Evolutionary conservation across 2,113 vertebrate species (phyloP).

Genomic region (Gobio gobio): DNA sequence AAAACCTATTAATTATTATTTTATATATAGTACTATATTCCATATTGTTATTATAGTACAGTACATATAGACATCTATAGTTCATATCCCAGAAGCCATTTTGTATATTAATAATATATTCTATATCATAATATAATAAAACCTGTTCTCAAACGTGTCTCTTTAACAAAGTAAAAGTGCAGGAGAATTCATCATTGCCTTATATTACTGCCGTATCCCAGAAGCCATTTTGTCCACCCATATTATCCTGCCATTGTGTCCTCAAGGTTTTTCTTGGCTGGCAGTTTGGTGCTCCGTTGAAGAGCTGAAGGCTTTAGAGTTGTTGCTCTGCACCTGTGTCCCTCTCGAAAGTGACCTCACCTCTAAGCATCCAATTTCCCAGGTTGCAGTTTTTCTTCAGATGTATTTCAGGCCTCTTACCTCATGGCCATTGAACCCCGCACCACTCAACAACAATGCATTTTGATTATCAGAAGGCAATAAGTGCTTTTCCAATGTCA

Average conservation of each 20-base stretch:
- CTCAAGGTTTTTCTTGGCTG: conserved; percentile 7
- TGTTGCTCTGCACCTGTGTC: conserved; percentile 1
- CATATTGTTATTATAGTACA: not conserved
- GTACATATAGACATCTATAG: not conserved
- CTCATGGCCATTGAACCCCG: conserved; percentile 66
- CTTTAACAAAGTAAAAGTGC: not conserved
- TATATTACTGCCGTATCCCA: not conserved
- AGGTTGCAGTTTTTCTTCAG: conserved; percentile 8
- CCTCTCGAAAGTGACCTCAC: conserved; percentile 28
- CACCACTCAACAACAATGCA: conserved; percentile 44
- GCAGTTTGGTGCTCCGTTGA: not conserved
- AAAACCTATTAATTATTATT: too few species aligned
- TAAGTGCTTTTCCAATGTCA: conserved; percentile 72
- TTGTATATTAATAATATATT: not conserved
- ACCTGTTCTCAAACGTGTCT: not conserved
- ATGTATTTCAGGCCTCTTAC: conserved; percentile 54
- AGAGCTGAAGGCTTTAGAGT: conserved; percentile 6
- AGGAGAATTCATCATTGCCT: not conserved
- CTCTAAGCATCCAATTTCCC: conserved; percentile 4
- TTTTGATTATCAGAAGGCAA: conserved; percentile 77
- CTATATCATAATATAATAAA: not conserved
- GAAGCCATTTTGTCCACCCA: not conserved
- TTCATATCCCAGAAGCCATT: not conserved
- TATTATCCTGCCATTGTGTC: conserved; percentile 5
- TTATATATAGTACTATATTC: not conserved